phyloP scores from a whole-genome alignment of 2,797 vertebrate species.

The Threskiornis aethiopicus region DNA sequence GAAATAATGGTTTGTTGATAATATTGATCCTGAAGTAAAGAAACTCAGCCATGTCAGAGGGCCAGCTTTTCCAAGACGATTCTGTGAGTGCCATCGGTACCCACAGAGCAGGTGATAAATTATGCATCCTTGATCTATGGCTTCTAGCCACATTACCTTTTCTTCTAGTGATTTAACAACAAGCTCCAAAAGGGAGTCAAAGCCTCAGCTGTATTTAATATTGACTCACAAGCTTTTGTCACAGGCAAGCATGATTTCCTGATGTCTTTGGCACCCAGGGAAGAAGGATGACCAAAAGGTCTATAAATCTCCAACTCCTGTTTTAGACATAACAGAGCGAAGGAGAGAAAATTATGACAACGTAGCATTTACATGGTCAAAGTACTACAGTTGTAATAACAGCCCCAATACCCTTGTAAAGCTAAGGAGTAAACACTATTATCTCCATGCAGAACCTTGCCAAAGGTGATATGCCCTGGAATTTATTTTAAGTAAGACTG shows the following conservation, averaged over 20 bases:
- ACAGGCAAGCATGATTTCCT: neutral
- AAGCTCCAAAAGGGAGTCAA: neutral
- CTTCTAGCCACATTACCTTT: neutral
- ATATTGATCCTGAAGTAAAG: neutral
- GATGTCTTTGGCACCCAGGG: neutral
- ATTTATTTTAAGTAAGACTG: conserved; percentile 1
- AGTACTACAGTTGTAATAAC: conserved; percentile 40
- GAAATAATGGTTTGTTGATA: neutral
- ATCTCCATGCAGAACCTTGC: conserved; percentile 23
- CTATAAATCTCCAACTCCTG: conserved; percentile 25
- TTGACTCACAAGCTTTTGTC: conserved; percentile 1
- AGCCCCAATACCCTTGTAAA: conserved; percentile 2
- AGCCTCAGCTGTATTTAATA: neutral
- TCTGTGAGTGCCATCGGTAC: neutral
- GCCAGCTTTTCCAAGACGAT: neutral
- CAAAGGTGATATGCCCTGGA: neutral
- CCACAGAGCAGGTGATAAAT: neutral
- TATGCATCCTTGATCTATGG: neutral
- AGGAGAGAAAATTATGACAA: conserved; percentile 42
- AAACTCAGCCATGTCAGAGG: neutral
- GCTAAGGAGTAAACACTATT: conserved; percentile 29
- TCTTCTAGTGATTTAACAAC: neutral
- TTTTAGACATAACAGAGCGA: neutral
- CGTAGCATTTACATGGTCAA: conserved; percentile 42
- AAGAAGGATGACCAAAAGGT: neutral